A percentile compares a stretch with the other conserved stretches of the same genome.
Evolutionary conservation across 2,113 vertebrate species (phyloP).

Genomic region (Gnathonemus longibarbis): DNA sequence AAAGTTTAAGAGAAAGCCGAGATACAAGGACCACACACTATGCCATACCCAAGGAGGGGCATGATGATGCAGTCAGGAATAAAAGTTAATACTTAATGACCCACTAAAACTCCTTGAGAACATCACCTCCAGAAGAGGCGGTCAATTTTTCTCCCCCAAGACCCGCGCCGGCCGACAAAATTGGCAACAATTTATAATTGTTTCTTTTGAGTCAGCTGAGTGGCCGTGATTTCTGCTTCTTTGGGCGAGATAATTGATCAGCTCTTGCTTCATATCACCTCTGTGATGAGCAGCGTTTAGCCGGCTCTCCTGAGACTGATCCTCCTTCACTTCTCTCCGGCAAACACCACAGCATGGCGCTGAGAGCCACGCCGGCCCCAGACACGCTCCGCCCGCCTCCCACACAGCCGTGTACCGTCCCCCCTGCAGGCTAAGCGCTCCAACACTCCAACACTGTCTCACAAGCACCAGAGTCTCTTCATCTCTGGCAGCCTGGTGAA

Average conservation of each 20-base stretch:
- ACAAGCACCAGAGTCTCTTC: not conserved
- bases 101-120: not conserved
- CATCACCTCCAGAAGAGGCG: not conserved
- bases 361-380: not conserved
- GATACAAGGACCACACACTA: not conserved
- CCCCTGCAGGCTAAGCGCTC: not conserved
- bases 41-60: not conserved
- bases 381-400: not conserved
- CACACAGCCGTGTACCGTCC: not conserved
- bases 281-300: constrained; percentile 8
- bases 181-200: constrained; percentile 6
- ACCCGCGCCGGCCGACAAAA: not conserved
- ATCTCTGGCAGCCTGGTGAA: not conserved
- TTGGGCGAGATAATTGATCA: constrained; percentile 9
- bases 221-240: constrained; percentile 4
- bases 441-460: no score
- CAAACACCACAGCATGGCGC: not conserved
- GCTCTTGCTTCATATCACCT: not conserved
- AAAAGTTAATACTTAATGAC: constrained; percentile 7
- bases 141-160: constrained; percentile 15
- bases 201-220: not conserved
- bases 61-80: not conserved
- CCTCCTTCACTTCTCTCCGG: not conserved
- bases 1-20: not conserved
- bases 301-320: not conserved